phyloP scores from a whole-genome alignment of 2,888 invertebrate genomes.

The Brenthis hecate region DNA sequence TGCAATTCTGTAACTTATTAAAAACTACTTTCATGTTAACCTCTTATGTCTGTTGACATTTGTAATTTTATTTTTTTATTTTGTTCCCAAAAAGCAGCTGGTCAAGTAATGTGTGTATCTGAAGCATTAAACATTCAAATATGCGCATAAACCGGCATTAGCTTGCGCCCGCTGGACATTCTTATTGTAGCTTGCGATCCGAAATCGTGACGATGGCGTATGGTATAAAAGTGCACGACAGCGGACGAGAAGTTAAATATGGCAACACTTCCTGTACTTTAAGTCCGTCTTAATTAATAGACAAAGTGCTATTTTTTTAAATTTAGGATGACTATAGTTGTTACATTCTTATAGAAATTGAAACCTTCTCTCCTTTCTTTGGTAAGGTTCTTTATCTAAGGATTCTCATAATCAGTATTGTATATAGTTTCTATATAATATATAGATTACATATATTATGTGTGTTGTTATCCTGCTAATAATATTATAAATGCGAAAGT shows the following conservation, averaged over 20 bases:
- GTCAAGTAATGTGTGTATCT: conserved; percentile 31
- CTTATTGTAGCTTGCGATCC: conserved; percentile 70
- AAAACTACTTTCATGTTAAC: neutral
- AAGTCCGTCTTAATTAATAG: no score
- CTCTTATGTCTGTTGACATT: neutral
- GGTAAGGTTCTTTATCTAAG: no score
- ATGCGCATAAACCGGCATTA: conserved; percentile 67
- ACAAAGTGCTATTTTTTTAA: no score
- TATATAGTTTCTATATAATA: no score
- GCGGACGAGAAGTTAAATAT: conserved; percentile 24
- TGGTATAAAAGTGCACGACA: conserved; percentile 46
- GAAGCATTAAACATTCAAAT: conserved; percentile 61
- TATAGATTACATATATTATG: no score
- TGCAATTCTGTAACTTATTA: neutral
- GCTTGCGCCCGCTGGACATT: conserved; percentile 63
- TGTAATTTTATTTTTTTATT: conserved; percentile 9
- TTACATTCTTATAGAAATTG: no score
- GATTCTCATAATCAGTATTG: no score
- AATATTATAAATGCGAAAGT: no score
- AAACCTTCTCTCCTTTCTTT: no score
- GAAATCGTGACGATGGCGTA: conserved; percentile 65
- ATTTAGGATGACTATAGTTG: no score
- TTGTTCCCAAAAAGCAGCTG: conserved; percentile 45
- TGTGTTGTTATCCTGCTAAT: no score
- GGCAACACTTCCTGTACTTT: no score